A percentile compares a stretch with the other conserved stretches of the same genome.
Evolutionary conservation across 2,113 vertebrate genomes (phyloP).

Genomic region (Prinia subflava): DNA sequence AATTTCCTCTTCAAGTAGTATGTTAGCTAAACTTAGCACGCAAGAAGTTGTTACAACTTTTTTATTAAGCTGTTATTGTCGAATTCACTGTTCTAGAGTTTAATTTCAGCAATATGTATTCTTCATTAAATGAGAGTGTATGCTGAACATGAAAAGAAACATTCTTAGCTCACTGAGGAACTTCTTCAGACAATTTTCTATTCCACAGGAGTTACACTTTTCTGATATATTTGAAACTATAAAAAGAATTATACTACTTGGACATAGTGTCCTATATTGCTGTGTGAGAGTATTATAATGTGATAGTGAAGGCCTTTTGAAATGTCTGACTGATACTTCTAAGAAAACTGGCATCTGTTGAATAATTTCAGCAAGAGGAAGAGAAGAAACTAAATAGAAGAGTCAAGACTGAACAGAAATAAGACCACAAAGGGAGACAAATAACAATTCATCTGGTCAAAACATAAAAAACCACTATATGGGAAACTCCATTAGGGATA

Average conservation of each 20-base stretch:
- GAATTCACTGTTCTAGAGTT: background rate
- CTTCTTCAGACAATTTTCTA: background rate
- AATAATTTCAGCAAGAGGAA: background rate
- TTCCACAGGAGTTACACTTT: background rate
- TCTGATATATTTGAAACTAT: background rate
- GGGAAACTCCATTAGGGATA: background rate
- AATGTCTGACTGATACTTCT: background rate
- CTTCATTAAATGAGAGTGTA: background rate
- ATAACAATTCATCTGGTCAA: background rate
- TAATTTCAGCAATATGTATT: background rate
- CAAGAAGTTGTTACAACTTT: background rate
- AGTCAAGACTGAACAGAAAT: background rate
- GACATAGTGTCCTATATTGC: background rate
- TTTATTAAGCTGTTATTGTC: background rate
- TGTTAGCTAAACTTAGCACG: background rate
- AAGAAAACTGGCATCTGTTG: background rate
- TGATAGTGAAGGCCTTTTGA: background rate
- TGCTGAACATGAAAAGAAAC: background rate
- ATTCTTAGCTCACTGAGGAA: background rate
- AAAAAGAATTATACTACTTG: background rate
- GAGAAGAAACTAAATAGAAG: background rate
- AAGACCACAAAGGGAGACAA: background rate
- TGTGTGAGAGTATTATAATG: background rate
- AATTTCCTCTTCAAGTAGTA: background rate
- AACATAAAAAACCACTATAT: background rate